phyloP scores from a whole-genome alignment of 2,888 invertebrate species.

The Acanthosepion pharaonis region DNA sequence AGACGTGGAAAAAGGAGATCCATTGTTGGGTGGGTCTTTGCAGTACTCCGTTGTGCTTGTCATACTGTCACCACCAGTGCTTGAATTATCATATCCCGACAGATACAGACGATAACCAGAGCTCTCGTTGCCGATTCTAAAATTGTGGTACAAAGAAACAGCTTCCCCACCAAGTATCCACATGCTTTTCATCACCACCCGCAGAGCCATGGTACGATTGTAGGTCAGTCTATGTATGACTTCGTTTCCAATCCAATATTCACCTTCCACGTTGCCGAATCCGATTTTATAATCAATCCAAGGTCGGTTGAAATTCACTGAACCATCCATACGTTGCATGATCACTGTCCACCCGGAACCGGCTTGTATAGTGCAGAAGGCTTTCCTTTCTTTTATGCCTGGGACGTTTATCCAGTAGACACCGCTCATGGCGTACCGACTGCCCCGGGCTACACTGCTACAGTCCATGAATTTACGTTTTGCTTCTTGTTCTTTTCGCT shows the following conservation, averaged over 20 bases:
- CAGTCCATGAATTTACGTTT: conserved; percentile 36
- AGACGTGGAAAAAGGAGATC: neutral
- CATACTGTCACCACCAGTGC: conserved; percentile 42
- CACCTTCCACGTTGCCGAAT: conserved; percentile 41
- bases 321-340: conserved; percentile 36
- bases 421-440: conserved; percentile 43
- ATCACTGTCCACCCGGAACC: conserved; percentile 39
- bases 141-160: neutral
- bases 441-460: conserved; percentile 40
- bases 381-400: conserved; percentile 3
- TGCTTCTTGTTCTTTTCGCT: neutral
- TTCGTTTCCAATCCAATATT: conserved; percentile 46
- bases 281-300: conserved; percentile 46
- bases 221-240: conserved; percentile 3
- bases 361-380: conserved; percentile 42
- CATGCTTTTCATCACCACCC: conserved; percentile 41
- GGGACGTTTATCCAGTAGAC: conserved; percentile 44
- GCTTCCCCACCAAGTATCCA: conserved; percentile 44
- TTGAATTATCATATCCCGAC: conserved; percentile 11
- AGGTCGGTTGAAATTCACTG: conserved; percentile 44
- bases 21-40: conserved; percentile 37
- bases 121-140: conserved; percentile 34
- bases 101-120: conserved; percentile 1
- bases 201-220: neutral
- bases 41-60: conserved; percentile 14